Conservation (phyloP, 2,888 invertebrate species). For the Saturnia pavonia region DNA sequence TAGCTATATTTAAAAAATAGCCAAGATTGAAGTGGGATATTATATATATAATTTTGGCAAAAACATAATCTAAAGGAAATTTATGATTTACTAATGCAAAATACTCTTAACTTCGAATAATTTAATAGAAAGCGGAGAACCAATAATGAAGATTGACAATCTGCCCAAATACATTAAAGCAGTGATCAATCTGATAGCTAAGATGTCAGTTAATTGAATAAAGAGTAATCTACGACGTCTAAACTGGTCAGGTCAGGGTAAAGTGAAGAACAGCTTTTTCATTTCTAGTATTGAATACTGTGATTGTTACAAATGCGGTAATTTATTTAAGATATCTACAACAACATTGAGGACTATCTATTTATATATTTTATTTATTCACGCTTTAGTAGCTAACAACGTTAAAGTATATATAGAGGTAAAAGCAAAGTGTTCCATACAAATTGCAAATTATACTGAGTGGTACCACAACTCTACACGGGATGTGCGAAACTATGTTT, state of each 20-base stretch:
- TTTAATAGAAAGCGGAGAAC: neutral
- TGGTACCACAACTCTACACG: neutral
- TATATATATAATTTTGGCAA: neutral
- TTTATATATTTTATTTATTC: neutral
- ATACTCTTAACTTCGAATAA: neutral
- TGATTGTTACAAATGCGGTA: neutral
- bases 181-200: neutral
- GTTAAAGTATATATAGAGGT: neutral
- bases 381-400: neutral
- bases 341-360: neutral
- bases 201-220: neutral
- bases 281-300: neutral
- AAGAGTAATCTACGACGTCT: neutral
- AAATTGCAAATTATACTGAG: constrained; percentile 13
- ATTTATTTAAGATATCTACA: no score
- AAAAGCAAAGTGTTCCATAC: constrained; percentile 5
- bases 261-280: neutral
- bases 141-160: neutral
- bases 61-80: no score
- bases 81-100: neutral
- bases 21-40: no score
- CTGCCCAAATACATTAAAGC: neutral
- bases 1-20: no score
- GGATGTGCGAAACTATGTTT: neutral
- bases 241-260: neutral